Conservation (phyloP, 1,140 invertebrate species). For the Zaprionus capensis region DNA sequence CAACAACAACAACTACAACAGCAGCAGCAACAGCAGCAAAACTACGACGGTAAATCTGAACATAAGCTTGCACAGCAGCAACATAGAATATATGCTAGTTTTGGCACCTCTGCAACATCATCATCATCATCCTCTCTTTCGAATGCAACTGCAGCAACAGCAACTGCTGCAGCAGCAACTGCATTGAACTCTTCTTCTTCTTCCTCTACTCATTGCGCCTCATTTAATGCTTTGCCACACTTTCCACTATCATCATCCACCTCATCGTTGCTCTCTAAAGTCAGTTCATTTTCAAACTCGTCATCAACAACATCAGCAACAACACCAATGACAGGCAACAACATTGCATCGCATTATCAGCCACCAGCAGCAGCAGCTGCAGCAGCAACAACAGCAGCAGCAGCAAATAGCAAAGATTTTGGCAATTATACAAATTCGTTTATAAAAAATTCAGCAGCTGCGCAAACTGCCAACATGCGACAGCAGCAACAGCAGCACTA, state of each 20-base stretch:
- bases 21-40: slow-evolving; percentile 81
- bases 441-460: slow-evolving; percentile 76
- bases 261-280: slow-evolving; percentile 83
- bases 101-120: slow-evolving; percentile 67
- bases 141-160: slow-evolving; percentile 50
- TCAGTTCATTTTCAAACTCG: slow-evolving; percentile 76
- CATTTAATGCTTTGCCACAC: slow-evolving; percentile 79
- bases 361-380: slow-evolving; percentile 60
- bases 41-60: slow-evolving; percentile 83
- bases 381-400: slow-evolving; percentile 16
- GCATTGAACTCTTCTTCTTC: slow-evolving; percentile 38
- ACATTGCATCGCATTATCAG: slow-evolving; percentile 74
- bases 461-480: slow-evolving; percentile 66
- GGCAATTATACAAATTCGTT: slow-evolving; percentile 75
- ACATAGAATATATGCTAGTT: slow-evolving; percentile 83
- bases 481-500: slow-evolving; percentile 69
- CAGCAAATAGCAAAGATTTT: slow-evolving; percentile 62
- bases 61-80: slow-evolving; percentile 63
- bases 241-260: slow-evolving; percentile 82
- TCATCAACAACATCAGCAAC: slow-evolving; percentile 54
- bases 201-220: slow-evolving; percentile 12
- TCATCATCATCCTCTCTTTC: slow-evolving; percentile 42
- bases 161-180: slow-evolving; percentile 33
- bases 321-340: slow-evolving; percentile 45
- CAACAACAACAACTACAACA: slow-evolving; percentile 79